Base-by-base conservation (phyloP, 2,888 invertebrate genomes). In the Xestia sexstrigata region DNA sequence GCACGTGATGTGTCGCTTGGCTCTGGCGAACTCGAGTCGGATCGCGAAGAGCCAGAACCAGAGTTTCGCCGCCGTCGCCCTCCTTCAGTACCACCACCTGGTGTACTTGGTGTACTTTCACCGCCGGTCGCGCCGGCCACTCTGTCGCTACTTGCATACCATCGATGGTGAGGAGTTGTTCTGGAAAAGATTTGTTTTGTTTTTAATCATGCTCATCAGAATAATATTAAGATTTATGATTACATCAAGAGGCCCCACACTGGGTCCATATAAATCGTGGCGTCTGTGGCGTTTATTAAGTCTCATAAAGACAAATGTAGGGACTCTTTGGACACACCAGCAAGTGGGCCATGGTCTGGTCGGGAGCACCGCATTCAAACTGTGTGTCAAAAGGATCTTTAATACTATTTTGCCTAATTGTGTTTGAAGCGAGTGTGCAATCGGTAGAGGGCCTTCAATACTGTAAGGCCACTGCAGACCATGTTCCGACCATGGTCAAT, bases 1-100 rank as follows among this genome's bases (percentile, higher is more conserved):
- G 97, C 97, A 85, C 97, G 95, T 85, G 97, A 97, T 73, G 97
- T 97, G 90, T 96, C 96, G 89, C 97, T 97, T 86, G 96, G 96
- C 88, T 97, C 97, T 78, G 97, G 97, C 83, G 97, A 97, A 90
- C 96, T 97, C 85, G 97, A 97, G 82, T 97, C 97, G 78, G 96
- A 96, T 86, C 96, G 94, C 84, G 96, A 96, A 75, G 95, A 97
- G 91, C 93, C 96, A 88, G 97, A 96, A 93, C 97, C 93, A 90
- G 97, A 93, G 93, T 95, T 90, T 93, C 97, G 94, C 94, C 97
- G 95, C 88, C 95, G 96, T 91, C 95, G 96, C 88, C 93, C 96
- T 90, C 93, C 94, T 92, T 94, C 92, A 84, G 94, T 94, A 79
- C 92, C 94, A 71, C 94, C 97, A 89, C 95, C 97, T 84, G 94